Conservation (phyloP, 2,113 vertebrate genomes). For the Anguilla rostrata region DNA sequence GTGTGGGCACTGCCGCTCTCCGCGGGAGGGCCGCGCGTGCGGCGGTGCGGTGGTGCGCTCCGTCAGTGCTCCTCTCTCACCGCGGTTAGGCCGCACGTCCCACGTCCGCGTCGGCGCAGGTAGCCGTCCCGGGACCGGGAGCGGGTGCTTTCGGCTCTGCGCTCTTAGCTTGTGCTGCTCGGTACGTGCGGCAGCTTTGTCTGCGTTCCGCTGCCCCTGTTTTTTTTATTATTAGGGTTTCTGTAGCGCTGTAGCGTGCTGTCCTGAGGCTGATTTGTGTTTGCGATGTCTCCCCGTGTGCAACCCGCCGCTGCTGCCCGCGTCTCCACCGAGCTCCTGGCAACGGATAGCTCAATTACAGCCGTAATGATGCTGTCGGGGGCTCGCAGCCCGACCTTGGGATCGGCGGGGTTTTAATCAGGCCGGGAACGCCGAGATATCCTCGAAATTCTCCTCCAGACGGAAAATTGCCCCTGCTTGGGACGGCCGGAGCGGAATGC, state of each 20-base stretch:
- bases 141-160: background rate
- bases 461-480: constrained; percentile 36
- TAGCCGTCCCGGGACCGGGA: background rate
- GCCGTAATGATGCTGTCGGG: constrained; percentile 43
- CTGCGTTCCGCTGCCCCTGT: background rate
- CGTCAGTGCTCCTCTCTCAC: background rate
- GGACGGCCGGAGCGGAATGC: constrained; percentile 43
- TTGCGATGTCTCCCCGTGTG: background rate
- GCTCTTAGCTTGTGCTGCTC: background rate
- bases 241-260: background rate
- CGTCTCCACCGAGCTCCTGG: background rate
- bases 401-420: constrained; percentile 48
- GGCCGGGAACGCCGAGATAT: constrained; percentile 30
- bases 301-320: background rate
- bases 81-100: too few relatives aligned
- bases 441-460: constrained; percentile 35
- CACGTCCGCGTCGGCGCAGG: background rate
- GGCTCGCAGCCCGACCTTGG: constrained; percentile 27
- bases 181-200: background rate
- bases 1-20: too few relatives aligned
- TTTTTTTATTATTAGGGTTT: background rate
- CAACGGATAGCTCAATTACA: constrained; percentile 43
- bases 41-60: background rate
- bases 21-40: background rate
- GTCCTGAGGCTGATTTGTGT: constrained; percentile 1